Conservation (phyloP, 2,797 vertebrate genomes). For the Acanthornis magna region DNA sequence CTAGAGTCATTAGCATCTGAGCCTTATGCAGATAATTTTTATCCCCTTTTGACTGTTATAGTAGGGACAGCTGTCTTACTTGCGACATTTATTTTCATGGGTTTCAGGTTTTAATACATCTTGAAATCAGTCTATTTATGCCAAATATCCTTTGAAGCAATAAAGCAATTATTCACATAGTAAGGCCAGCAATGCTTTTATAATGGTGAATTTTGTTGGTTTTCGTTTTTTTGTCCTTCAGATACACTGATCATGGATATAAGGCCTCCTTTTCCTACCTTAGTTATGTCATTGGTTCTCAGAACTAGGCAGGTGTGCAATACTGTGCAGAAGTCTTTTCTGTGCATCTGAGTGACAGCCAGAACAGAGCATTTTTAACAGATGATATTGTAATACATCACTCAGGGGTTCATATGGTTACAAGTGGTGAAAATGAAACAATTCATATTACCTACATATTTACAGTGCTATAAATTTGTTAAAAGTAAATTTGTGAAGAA, state of each 20-base stretch:
- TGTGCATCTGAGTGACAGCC: neutral
- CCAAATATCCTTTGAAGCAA: neutral
- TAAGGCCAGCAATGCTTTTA: neutral
- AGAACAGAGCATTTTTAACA: neutral
- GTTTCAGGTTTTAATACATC: neutral
- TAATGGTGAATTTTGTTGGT: neutral
- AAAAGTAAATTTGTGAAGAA: neutral
- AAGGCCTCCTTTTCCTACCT: neutral
- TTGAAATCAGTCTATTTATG: neutral
- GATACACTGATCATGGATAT: neutral
- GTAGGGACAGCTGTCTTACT: neutral
- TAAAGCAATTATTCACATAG: neutral
- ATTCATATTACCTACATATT: neutral
- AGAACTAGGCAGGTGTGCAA: neutral
- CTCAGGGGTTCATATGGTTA: neutral
- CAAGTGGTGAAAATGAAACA: neutral
- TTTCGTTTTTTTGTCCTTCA: neutral
- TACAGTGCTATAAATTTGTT: neutral
- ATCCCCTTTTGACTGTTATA: neutral
- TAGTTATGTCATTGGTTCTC: neutral
- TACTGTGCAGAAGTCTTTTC: neutral
- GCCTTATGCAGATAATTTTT: neutral
- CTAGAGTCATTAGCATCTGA: neutral
- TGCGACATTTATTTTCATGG: neutral
- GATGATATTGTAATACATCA: neutral